These are phyloP conservation scores for Exocentrus adspersus DNA, from an alignment of 2,888 invertebrate genomes.

Conservation along the genomic window DNA sequence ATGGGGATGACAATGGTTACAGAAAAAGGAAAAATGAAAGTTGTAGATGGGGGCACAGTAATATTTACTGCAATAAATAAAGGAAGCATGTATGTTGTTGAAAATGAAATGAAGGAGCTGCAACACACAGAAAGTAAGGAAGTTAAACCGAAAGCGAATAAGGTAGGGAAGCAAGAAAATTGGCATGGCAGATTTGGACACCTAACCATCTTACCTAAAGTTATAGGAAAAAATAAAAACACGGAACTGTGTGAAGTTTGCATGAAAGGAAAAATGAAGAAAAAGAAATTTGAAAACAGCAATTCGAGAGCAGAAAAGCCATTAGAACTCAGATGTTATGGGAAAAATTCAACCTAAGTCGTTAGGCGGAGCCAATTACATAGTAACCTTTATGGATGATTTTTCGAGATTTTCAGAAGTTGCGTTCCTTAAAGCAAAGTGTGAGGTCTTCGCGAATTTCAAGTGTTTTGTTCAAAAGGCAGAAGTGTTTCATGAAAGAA, in stretches of 20 bases:
- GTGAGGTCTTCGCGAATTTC: conserved; percentile 39
- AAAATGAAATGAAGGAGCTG: neutral
- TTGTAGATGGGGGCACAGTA: conserved; percentile 13
- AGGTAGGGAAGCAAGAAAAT: neutral
- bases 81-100: neutral
- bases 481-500: conserved; percentile 41
- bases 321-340: neutral
- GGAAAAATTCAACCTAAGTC: neutral
- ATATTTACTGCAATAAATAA: neutral
- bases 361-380: neutral
- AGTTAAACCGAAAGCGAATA: neutral
- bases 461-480: conserved; percentile 36
- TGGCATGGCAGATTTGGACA: neutral
- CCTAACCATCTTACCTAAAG: neutral
- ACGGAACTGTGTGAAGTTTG: neutral
- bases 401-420: conserved; percentile 40
- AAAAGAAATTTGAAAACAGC: neutral
- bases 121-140: neutral
- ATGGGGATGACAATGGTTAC: neutral
- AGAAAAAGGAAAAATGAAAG: neutral
- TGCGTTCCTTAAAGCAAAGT: conserved; percentile 42
- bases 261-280: neutral
- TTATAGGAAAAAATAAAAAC: neutral
- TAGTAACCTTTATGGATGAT: conserved; percentile 44
- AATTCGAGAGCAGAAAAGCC: neutral